Percentiles rank a stretch among this genome's conserved stretches.
phyloP scores from a whole-genome alignment of 2,888 invertebrate species.

The Tuta absoluta region DNA sequence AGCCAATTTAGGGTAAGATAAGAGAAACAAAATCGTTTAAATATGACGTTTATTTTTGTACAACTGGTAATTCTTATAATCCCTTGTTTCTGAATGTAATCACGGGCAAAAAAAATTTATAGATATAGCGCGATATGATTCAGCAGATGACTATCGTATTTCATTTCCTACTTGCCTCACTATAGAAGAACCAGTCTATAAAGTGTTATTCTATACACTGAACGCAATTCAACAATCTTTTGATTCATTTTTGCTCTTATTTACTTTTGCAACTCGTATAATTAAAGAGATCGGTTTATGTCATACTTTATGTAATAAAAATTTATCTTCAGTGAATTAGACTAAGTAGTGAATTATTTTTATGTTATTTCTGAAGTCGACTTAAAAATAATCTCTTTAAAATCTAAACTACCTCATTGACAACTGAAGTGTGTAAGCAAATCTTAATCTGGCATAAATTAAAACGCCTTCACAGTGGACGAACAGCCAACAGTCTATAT shows the following conservation, averaged over 20 bases:
- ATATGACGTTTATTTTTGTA: too few species aligned
- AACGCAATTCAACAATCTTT: not conserved
- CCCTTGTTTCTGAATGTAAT: too few species aligned
- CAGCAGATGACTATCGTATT: slow-evolving; percentile 19
- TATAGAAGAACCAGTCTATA: not conserved
- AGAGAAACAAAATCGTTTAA: too few species aligned
- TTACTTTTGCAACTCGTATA: not conserved
- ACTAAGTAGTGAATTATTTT: not conserved
- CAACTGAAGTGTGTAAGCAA: not conserved
- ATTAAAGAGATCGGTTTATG: slow-evolving; percentile 7
- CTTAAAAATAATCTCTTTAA: too few species aligned
- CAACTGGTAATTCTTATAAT: too few species aligned
- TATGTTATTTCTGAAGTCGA: not conserved
- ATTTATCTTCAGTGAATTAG: not conserved
- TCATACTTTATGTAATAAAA: slow-evolving; percentile 7
- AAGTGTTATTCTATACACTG: slow-evolving; percentile 4
- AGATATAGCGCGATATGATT: slow-evolving; percentile 2
- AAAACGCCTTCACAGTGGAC: not conserved
- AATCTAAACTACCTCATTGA: not conserved
- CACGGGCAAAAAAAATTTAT: not conserved
- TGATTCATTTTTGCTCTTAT: slow-evolving; percentile 1
- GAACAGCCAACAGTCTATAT: not conserved
- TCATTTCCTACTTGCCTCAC: not conserved
- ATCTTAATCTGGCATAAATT: too few species aligned
- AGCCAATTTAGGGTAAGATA: too few species aligned